phyloP scores from a whole-genome alignment of 2,888 invertebrate genomes.

The Heliconius erato region DNA sequence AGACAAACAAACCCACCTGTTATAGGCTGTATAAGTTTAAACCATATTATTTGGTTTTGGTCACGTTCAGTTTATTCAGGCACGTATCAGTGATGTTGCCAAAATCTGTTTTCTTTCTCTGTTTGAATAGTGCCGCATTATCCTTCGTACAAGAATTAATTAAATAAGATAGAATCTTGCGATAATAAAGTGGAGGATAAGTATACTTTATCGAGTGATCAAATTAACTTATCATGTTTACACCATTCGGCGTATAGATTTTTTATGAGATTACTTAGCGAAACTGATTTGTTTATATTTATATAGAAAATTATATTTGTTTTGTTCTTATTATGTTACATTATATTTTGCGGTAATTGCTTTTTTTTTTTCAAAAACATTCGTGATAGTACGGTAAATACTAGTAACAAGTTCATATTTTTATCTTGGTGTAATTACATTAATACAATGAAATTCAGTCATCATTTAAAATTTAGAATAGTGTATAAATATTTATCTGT shows the following conservation, averaged over 20 bases:
- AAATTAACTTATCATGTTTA: slow-evolving; percentile 23
- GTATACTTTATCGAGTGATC: slow-evolving; percentile 3
- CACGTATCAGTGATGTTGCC: slow-evolving; percentile 34
- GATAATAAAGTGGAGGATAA: slow-evolving; percentile 12
- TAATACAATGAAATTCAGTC: background rate
- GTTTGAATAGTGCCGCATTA: slow-evolving; percentile 34
- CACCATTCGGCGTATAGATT: background rate
- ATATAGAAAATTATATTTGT: background rate
- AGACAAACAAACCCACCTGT: slow-evolving; percentile 35
- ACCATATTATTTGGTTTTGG: slow-evolving; percentile 33
- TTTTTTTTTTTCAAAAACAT: background rate
- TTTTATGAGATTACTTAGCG: background rate
- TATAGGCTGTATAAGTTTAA: slow-evolving; percentile 24
- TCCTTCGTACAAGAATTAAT: slow-evolving; percentile 34
- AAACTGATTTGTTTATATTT: slow-evolving; percentile 14
- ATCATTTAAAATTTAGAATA: background rate
- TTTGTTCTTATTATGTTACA: background rate
- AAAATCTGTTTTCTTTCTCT: slow-evolving; percentile 39
- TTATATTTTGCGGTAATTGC: background rate
- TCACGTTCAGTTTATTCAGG: slow-evolving; percentile 40
- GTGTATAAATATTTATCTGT: background rate
- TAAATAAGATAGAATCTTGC: slow-evolving; percentile 13
- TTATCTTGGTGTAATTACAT: background rate
- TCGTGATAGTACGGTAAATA: too few species aligned
- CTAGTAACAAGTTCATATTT: too few species aligned